Base-by-base conservation (phyloP, 2,113 vertebrate species). In the Etheostoma spectabile region DNA sequence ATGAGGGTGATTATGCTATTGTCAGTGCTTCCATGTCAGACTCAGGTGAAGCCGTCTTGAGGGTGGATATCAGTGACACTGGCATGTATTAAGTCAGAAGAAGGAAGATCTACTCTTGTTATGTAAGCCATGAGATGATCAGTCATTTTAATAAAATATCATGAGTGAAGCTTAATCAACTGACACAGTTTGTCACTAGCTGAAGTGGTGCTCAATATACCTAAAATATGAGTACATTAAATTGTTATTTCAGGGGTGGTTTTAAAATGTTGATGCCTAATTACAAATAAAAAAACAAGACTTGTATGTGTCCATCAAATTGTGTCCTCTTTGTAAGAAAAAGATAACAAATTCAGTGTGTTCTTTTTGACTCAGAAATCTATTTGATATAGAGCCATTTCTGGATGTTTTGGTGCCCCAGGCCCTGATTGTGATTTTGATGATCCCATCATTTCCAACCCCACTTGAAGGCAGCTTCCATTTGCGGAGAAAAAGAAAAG, bases 11-110 rank as follows among this genome's bases (percentile, higher is more conserved):
- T 33, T 91, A 85, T 16, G 30, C 84, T 4, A 66, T 73, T 5
- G 63, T 86, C 48, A 78, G 90, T 10, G 92, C 91, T 52, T 84
- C 87, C 74, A 93, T 93, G 92, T 89, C 92, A 14, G 90, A 92
- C 49, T 70, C 79, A 2, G 74, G 60, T 1, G 90, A 93, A 60
- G 87, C 90, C 0, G 52, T 86, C 11, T 24, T 93, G 21, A 87
- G 66, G 45, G 68, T 93, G 71, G 83, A 91, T 3, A 16, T 92
- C 79, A 89, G 0, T 55, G 92, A 92, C 6, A 51, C 18, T 18
- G 77, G 73, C 56, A 83, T 92, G 77, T 90, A 91, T 69, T 93
- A 46, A 85, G 6, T 16, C 33, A 64, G 55, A 53, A 46, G 15
- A 19, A 21, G 3, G 8, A 1, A n/a, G 18, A n/a, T 27, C 2